Evolutionary conservation across 2,113 vertebrate species (phyloP).

Genomic region (Callospermophilus lateralis): DNA sequence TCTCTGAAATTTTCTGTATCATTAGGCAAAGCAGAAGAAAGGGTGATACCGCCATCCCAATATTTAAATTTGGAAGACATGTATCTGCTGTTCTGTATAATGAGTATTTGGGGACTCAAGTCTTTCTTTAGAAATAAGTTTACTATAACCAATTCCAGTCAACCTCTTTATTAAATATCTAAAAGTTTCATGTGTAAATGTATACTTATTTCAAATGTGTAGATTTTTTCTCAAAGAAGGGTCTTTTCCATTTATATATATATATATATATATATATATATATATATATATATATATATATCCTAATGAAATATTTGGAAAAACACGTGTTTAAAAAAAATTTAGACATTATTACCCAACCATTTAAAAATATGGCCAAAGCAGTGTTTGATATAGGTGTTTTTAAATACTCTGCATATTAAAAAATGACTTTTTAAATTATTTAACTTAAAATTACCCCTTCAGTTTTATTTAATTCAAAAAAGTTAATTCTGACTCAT

Average conservation of each 20-base stretch:
- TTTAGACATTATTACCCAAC: constrained; percentile 74
- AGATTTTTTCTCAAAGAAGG: constrained; percentile 76
- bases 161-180: constrained; percentile 46
- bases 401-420: background rate
- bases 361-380: background rate
- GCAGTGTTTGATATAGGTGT: background rate
- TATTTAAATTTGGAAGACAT: constrained; percentile 89
- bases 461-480: background rate
- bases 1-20: constrained; percentile 87
- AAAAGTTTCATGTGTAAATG: background rate
- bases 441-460: background rate
- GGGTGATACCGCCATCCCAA: constrained; percentile 76
- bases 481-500: background rate
- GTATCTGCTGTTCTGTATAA: constrained; percentile 82
- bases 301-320: constrained; percentile 88
- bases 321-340: constrained; percentile 81
- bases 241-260: too few relatives aligned
- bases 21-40: constrained; percentile 86
- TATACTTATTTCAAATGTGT: background rate
- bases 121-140: constrained; percentile 69
- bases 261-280: too few relatives aligned
- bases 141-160: constrained; percentile 65
- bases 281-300: constrained; percentile 90
- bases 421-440: background rate
- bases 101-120: constrained; percentile 83